A percentile compares a stretch with the other conserved stretches of the same genome.
phyloP scores from a whole-genome alignment of 2,888 invertebrate genomes.

The Sarcophaga subvicina region DNA sequence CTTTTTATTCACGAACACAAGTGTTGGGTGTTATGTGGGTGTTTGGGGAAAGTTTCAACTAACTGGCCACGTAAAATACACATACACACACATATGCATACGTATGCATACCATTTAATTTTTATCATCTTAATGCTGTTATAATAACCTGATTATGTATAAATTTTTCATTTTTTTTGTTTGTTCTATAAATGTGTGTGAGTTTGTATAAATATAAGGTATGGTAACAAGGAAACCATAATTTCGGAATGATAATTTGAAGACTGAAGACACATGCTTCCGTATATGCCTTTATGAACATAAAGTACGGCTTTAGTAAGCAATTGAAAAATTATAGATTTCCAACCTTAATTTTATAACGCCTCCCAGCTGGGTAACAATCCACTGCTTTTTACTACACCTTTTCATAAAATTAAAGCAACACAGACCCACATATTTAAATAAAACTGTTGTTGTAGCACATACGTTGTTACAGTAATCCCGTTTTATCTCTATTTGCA shows the following conservation, averaged over 20 bases:
- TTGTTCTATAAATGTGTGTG: conserved; percentile 30
- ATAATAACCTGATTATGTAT: conserved; percentile 44
- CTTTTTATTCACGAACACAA: not conserved
- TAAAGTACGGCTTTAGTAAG: no score
- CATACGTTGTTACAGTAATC: conserved; percentile 45
- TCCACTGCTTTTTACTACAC: no score
- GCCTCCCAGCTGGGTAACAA: no score
- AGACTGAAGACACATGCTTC: no score
- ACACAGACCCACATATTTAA: not conserved
- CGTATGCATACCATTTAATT: conserved; percentile 8
- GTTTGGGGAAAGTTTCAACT: not conserved
- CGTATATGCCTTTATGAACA: no score
- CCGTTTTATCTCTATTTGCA: conserved; percentile 51
- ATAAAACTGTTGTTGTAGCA: no score
- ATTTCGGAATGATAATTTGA: no score
- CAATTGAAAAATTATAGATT: no score
- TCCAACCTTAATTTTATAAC: no score
- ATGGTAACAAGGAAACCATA: not conserved
- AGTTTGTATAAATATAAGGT: conserved; percentile 26
- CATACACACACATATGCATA: not conserved
- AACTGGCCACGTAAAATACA: not conserved
- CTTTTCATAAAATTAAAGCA: conserved; percentile 17
- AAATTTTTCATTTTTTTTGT: no score
- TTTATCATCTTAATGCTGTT: conserved; percentile 8
- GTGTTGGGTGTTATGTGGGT: not conserved